Percentiles rank a stretch among this genome's conserved stretches.
Evolutionary conservation across 2,797 vertebrate genomes (phyloP).

Genomic region (Crenichthys baileyi): DNA sequence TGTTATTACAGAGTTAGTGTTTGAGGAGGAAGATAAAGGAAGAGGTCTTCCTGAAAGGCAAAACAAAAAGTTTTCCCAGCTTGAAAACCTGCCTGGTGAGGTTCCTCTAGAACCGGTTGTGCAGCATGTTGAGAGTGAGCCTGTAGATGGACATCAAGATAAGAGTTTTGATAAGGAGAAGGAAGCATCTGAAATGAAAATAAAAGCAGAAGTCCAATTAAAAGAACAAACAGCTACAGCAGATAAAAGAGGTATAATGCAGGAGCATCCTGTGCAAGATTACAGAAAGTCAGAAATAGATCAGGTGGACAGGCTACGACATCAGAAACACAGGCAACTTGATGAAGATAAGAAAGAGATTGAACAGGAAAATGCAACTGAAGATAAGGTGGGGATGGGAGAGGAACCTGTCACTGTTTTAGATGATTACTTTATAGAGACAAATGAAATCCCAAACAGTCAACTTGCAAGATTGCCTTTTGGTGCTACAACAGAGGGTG

Average conservation of each 20-base stretch:
- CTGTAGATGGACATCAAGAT: constrained; percentile 2
- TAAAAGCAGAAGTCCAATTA: constrained; percentile 13
- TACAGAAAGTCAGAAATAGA: neutral
- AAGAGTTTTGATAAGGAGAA: constrained; percentile 28
- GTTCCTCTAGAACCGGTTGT: constrained; percentile 2
- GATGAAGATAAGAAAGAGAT: constrained; percentile 5
- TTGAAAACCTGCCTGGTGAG: neutral
- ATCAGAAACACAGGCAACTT: neutral
- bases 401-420: constrained; percentile 69
- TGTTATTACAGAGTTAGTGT: constrained; percentile 13
- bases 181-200: constrained; percentile 35
- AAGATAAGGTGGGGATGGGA: constrained; percentile 36
- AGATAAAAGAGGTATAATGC: constrained; percentile 3
- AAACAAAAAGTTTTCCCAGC: constrained; percentile 4
- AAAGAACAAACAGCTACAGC: constrained; percentile 13
- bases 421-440: constrained; percentile 62
- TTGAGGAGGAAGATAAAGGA: constrained; percentile 13
- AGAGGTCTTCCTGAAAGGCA: constrained; percentile 17
- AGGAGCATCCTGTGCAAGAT: constrained; percentile 18
- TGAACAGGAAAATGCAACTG: constrained; percentile 2
- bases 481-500: constrained; percentile 2
- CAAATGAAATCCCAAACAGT: constrained; percentile 6
- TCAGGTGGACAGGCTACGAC: constrained; percentile 1
- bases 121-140: neutral
- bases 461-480: neutral